Conservation (phyloP, 2,888 invertebrate species). For the Vanessa cardui region DNA sequence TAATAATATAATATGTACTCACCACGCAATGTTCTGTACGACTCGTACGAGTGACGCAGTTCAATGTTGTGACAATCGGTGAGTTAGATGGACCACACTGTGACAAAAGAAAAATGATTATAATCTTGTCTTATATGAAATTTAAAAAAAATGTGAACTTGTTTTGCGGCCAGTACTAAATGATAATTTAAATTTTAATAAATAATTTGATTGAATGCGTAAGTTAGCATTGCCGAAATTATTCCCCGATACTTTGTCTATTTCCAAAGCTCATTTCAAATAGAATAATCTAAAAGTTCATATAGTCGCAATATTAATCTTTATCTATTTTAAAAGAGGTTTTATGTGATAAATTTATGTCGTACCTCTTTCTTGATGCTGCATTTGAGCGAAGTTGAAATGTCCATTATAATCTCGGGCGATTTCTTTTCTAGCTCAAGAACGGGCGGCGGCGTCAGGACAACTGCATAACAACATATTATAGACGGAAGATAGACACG, state of each 20-base stretch:
- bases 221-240: too few relatives aligned
- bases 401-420: slow-evolving; percentile 50
- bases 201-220: too few relatives aligned
- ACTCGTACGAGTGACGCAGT: slow-evolving; percentile 25
- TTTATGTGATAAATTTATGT: too few relatives aligned
- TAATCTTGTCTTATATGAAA: not conserved
- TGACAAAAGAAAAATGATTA: slow-evolving; percentile 10
- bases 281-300: too few relatives aligned
- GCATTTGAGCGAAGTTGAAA: slow-evolving; percentile 42
- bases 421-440: slow-evolving; percentile 45
- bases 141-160: too few relatives aligned
- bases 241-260: too few relatives aligned
- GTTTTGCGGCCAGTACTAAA: too few relatives aligned
- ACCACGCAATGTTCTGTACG: slow-evolving; percentile 21
- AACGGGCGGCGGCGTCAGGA: slow-evolving; percentile 42
- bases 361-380: slow-evolving; percentile 52
- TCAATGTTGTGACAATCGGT: slow-evolving; percentile 30
- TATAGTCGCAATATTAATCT: too few relatives aligned
- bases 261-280: too few relatives aligned
- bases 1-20: too few relatives aligned
- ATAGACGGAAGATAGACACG: slow-evolving; percentile 54
- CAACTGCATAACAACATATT: slow-evolving; percentile 55
- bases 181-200: too few relatives aligned
- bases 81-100: slow-evolving; percentile 28
- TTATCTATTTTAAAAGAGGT: too few relatives aligned